Conservation (phyloP, 2,888 invertebrate genomes). For the Sinohyriopsis cumingii region DNA sequence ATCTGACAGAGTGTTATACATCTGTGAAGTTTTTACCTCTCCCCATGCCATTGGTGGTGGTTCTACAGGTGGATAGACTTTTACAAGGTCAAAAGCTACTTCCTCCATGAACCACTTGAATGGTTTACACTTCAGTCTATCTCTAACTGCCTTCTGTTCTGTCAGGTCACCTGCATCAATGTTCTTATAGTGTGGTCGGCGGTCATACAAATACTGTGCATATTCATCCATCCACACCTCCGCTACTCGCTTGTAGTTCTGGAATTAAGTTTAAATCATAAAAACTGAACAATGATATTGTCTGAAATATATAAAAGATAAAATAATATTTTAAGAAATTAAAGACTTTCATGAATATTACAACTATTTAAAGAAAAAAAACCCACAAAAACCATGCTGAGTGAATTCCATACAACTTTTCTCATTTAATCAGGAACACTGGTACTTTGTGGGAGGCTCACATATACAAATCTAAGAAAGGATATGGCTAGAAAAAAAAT, state of each 20-base stretch:
- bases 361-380: no score
- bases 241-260: slow-evolving; percentile 94
- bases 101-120: slow-evolving; percentile 97
- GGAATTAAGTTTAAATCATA: neutral
- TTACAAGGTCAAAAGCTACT: slow-evolving; percentile 90
- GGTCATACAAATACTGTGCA: slow-evolving; percentile 85
- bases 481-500: no score
- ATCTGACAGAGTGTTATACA: no score
- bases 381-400: no score
- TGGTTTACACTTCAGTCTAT: slow-evolving; percentile 86
- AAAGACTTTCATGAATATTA: no score
- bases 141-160: slow-evolving; percentile 83
- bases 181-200: slow-evolving; percentile 80
- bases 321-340: no score
- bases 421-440: no score
- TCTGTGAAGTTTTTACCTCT: slow-evolving; percentile 74
- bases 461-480: no score
- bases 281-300: neutral
- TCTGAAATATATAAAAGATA: neutral
- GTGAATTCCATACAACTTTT: no score
- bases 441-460: no score
- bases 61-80: slow-evolving; percentile 90
- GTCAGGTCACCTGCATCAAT: slow-evolving; percentile 88
- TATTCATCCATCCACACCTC: slow-evolving; percentile 99
- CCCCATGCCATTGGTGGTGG: slow-evolving; percentile 88